A percentile compares a stretch with the other conserved stretches of the same genome.
Evolutionary conservation across 2,888 invertebrate species (phyloP).

Genomic region (Altica lythri): DNA sequence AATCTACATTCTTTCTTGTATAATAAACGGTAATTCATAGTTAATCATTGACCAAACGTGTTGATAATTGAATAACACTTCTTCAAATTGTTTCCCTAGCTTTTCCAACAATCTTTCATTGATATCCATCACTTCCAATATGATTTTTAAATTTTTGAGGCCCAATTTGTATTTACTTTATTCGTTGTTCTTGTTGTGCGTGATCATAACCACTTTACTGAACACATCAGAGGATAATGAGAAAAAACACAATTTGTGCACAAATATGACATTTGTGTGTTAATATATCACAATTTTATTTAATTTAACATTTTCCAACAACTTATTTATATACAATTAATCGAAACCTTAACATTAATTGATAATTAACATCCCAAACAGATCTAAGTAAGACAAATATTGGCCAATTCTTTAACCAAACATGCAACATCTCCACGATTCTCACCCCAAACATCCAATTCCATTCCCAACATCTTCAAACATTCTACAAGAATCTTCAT

Average conservation of each 20-base stretch:
- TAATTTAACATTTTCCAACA: slow-evolving; percentile 3
- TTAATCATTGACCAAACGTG: slow-evolving; percentile 48
- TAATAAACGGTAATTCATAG: slow-evolving; percentile 44
- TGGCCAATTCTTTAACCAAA: slow-evolving; percentile 24
- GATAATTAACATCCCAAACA: slow-evolving; percentile 1
- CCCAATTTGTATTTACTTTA: too few species aligned
- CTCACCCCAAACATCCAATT: slow-evolving; percentile 29
- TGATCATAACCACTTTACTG: too few species aligned
- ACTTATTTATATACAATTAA: slow-evolving; percentile 10
- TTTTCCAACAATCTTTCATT: too few species aligned
- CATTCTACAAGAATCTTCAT: slow-evolving; percentile 39
- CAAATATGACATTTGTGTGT: too few species aligned
- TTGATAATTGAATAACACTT: slow-evolving; percentile 48
- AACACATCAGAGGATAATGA: too few species aligned
- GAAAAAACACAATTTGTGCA: too few species aligned
- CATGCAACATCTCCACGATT: slow-evolving; percentile 18
- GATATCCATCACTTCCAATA: too few species aligned
- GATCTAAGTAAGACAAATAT: slow-evolving; percentile 10
- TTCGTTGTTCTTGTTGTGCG: too few species aligned
- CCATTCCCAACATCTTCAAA: slow-evolving; percentile 37
- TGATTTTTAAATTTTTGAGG: too few species aligned
- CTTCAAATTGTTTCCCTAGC: slow-evolving; percentile 50
- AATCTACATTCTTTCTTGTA: slow-evolving; percentile 40
- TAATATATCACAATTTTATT: too few species aligned
- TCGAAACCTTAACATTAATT: slow-evolving; percentile 15